These are phyloP conservation scores for Novumbra hubbsi DNA, from an alignment of 2,797 vertebrate genomes.

Conservation along the genomic window DNA sequence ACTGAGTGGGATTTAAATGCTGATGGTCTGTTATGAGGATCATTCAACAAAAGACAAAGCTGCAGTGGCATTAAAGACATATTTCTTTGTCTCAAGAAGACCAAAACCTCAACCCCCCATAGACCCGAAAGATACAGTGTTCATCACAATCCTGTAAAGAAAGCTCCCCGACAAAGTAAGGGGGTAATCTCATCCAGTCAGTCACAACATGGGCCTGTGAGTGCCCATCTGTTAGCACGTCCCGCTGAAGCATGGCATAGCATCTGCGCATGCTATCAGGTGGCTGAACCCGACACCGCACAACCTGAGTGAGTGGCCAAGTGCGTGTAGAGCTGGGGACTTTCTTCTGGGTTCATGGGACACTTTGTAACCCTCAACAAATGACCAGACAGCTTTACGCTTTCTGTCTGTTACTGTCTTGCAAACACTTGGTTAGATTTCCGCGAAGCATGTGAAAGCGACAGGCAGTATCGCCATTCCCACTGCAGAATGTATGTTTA, in stretches of 20 bases:
- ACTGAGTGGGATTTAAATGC: neutral
- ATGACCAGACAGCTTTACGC: neutral
- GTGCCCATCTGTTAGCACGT: slow-evolving; percentile 50
- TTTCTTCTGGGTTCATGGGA: neutral
- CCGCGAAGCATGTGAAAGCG: neutral
- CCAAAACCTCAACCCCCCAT: neutral
- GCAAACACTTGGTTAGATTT: neutral
- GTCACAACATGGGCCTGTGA: neutral
- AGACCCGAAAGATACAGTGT: neutral
- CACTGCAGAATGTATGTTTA: neutral
- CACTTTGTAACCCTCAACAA: slow-evolving; percentile 10
- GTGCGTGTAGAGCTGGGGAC: neutral
- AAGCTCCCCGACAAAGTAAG: neutral
- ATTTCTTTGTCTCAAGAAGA: neutral
- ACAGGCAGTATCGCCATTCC: neutral
- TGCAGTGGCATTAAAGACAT: neutral
- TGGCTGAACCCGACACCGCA: slow-evolving; percentile 10
- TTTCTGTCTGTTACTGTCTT: neutral
- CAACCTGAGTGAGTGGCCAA: neutral
- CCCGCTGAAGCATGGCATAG: slow-evolving; percentile 54
- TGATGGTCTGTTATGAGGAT: slow-evolving; percentile 2
- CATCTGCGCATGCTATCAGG: slow-evolving; percentile 58
- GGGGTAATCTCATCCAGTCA: neutral
- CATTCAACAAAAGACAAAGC: neutral
- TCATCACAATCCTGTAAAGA: neutral